Base-by-base conservation (phyloP, 2,113 vertebrate species). In the Ictidomys tridecemlineatus region DNA sequence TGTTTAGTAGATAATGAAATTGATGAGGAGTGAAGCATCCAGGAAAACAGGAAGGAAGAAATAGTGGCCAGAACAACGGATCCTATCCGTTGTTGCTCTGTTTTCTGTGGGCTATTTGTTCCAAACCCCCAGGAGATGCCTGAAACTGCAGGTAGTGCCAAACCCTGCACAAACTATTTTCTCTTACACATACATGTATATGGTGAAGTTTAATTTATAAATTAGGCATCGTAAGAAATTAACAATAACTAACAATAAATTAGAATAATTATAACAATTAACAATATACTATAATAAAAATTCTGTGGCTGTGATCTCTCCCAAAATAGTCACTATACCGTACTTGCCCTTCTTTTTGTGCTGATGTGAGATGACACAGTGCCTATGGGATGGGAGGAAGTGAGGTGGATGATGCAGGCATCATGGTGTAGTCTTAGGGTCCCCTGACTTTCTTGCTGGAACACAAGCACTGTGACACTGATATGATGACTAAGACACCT, bases 1-100 rank as follows among this genome's bases (percentile, higher is more conserved):
- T 89, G 61, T 87, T 90, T 87, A 93, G 51, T 32, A 67, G 65
- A 76, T 63, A 76, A 90, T 58, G 30, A 87, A 90, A 94, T 42
- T 28, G 32, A 80, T 89, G 53, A 90, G 24, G 53, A 92, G 18
- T 20, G 69, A 89, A 61, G 22, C 13, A 77, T 78, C 17, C 65
- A 34, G 34, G 80, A 85, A 95, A 83, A 39, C 2, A 90, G 16
- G 22, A 93, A 87, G 39, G 34, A 78, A 84, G 34, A 78, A 80
- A 63, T 10, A 87, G 37, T 83, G 58, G 74, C 30, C 51, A 80
- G 51, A 80, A 69, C 8, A 69, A 85, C 24, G n/a, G 65, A 85
- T 74, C 30, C 56, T 39, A 13, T 80, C 17, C 1, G 8, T 69
- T 26, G 61, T 63, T 24, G 24, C 61, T 9, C 24, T 28, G 10